Percentiles rank a stretch among this genome's conserved stretches.
Evolutionary conservation across 92 coral and sea anemone species (phyloP).

Genomic region (Scolanthus callimorphus): DNA sequence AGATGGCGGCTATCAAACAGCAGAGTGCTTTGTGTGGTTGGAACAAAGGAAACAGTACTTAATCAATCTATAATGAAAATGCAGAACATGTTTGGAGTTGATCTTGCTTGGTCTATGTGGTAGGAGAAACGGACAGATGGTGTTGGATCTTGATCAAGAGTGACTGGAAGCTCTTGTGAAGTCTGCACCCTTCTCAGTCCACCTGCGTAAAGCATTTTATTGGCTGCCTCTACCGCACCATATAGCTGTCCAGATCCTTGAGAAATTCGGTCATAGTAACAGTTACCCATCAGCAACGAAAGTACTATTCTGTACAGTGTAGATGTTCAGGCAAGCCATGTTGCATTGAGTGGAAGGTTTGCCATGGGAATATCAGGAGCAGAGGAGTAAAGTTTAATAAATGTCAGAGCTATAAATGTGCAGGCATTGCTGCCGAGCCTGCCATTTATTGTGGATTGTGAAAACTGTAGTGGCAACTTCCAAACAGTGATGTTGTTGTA

Average conservation of each 20-base stretch:
- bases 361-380: not conserved
- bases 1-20: too few species aligned
- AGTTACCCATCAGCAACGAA: not conserved
- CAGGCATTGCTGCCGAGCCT: constrained; percentile 1
- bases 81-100: too few species aligned
- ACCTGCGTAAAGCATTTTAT: not conserved
- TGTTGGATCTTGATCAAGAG: constrained; percentile 25
- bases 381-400: not conserved
- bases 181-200: not conserved
- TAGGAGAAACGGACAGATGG: too few species aligned
- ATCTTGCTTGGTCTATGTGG: too few species aligned
- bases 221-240: not conserved
- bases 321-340: too few species aligned
- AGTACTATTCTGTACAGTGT: not conserved
- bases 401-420: not conserved
- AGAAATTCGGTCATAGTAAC: not conserved
- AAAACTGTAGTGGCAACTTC: not conserved
- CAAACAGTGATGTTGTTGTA: not conserved
- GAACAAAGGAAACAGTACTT: too few species aligned
- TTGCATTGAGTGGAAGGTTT: not conserved
- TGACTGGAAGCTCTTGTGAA: constrained; percentile 3
- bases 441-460: constrained; percentile 1
- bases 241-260: not conserved
- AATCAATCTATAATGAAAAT: too few species aligned
- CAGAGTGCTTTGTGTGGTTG: too few species aligned